Conservation (phyloP, 2,113 vertebrate genomes). For the Balaeniceps rex region DNA sequence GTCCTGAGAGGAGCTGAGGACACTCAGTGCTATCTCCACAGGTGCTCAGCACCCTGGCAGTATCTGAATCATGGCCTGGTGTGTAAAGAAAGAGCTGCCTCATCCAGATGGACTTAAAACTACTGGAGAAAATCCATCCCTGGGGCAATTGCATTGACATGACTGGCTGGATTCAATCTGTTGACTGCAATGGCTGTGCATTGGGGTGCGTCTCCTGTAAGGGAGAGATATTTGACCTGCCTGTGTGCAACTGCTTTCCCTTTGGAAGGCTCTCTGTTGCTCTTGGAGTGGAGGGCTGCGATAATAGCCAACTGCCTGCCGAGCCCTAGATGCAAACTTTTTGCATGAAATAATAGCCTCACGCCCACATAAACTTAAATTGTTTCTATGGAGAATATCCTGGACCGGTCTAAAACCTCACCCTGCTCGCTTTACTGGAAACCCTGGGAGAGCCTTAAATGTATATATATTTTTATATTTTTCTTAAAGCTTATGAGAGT, state of each 20-base stretch:
- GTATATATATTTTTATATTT: no score
- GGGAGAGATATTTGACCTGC: not conserved
- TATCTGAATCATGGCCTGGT: not conserved
- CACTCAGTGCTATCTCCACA: no score
- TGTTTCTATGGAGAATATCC: conserved; percentile 44
- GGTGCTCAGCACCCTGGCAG: not conserved
- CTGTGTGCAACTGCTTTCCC: not conserved
- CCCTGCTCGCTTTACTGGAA: not conserved
- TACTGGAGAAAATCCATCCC: not conserved
- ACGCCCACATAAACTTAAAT: not conserved
- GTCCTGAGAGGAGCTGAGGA: not conserved
- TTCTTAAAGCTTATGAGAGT: not conserved
- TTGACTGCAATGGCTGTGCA: not conserved
- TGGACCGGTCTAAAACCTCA: not conserved
- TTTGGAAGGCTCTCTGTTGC: conserved; percentile 28
- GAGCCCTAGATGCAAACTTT: conserved; percentile 20
- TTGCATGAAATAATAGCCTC: conserved; percentile 57
- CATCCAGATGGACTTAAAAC: not conserved
- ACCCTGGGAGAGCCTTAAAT: not conserved
- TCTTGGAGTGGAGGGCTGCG: conserved; percentile 24
- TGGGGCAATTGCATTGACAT: fast-evolving
- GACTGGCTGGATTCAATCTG: not conserved
- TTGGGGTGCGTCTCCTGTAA: not conserved
- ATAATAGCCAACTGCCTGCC: conserved; percentile 7
- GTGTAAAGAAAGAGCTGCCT: not conserved